Evolutionary conservation across 2,888 invertebrate species (phyloP).

Genomic region (Neria commutata): DNA sequence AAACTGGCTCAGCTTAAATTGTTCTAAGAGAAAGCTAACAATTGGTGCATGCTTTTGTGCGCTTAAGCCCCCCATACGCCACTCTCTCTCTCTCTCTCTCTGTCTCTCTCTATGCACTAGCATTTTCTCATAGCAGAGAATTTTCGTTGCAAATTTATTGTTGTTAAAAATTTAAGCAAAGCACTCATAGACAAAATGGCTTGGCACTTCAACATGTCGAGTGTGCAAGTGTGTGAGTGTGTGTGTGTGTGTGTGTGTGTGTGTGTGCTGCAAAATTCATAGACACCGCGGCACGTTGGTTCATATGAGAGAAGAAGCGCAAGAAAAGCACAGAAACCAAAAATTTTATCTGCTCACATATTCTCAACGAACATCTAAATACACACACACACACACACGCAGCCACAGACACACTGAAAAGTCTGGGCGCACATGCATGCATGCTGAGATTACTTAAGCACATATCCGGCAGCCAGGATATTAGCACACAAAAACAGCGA

Average conservation of each 20-base stretch:
- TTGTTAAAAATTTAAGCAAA: too few relatives aligned
- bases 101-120: too few relatives aligned
- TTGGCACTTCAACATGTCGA: constrained; percentile 18
- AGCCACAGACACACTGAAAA: neutral
- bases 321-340: neutral
- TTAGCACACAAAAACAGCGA: neutral
- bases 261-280: constrained; percentile 4
- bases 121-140: too few relatives aligned
- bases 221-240: constrained; percentile 6
- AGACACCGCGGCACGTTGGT: neutral
- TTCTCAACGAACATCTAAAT: neutral
- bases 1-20: too few relatives aligned
- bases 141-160: too few relatives aligned
- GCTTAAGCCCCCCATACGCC: too few relatives aligned
- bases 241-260: constrained; percentile 10
- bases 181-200: too few relatives aligned
- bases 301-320: neutral
- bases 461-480: neutral
- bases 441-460: neutral
- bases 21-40: too few relatives aligned
- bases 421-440: neutral
- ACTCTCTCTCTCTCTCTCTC: too few relatives aligned
- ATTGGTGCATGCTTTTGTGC: too few relatives aligned
- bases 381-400: neutral
- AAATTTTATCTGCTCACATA: neutral